Evolutionary conservation across 1,140 invertebrate species (phyloP).

Genomic region (Ceratosolen solmsi): DNA sequence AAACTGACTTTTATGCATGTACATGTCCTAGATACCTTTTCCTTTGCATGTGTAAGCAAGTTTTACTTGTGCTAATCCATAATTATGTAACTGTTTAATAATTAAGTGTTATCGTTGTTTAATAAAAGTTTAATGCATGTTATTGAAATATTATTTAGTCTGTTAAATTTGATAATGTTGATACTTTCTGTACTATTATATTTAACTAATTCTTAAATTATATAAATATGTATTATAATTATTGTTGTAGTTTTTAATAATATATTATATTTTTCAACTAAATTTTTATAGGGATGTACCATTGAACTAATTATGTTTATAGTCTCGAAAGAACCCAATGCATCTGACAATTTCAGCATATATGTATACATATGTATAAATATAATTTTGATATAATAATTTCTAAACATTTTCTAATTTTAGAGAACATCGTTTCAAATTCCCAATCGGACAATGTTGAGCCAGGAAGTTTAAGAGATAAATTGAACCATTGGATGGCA

Average conservation of each 20-base stretch:
- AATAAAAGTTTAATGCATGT: conserved; percentile 47
- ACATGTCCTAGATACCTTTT: conserved; percentile 8
- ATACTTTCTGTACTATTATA: background rate
- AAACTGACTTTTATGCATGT: background rate
- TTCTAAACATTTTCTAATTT: conserved; percentile 12
- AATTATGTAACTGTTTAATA: conserved; percentile 23
- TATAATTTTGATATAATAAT: background rate
- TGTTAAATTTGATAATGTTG: background rate
- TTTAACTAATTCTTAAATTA: background rate
- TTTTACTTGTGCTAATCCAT: conserved; percentile 21
- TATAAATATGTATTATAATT: no score
- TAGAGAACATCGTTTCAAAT: conserved; percentile 34
- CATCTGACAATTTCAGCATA: background rate
- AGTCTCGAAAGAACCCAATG: background rate
- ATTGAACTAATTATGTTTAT: background rate
- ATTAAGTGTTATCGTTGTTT: conserved; percentile 24
- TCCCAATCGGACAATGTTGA: background rate
- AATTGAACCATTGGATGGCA: background rate
- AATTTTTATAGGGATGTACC: no score
- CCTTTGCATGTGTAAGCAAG: conserved; percentile 47
- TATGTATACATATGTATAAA: background rate
- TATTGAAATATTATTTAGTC: background rate
- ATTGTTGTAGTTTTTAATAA: background rate
- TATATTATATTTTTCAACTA: background rate
- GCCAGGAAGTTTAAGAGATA: conserved; percentile 28